phyloP scores from a whole-genome alignment of 1,140 invertebrate genomes.

The Neelides sp. region DNA sequence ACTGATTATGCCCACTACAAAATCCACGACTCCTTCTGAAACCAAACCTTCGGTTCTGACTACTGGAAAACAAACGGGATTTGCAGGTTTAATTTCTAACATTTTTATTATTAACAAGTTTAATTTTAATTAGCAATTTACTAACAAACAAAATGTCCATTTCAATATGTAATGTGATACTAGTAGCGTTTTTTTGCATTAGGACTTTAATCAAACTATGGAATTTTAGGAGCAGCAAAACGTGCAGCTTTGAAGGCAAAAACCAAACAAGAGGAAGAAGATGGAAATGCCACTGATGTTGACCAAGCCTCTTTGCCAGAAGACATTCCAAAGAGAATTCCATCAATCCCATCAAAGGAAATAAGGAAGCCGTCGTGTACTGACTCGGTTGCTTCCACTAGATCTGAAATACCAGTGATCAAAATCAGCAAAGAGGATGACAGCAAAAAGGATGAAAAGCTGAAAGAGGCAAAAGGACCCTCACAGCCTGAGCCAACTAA shows the following conservation, averaged over 20 bases:
- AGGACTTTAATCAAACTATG: not conserved
- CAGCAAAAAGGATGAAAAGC: not conserved
- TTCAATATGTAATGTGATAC: too few species aligned
- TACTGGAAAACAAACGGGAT: constrained; percentile 35
- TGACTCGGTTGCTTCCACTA: constrained; percentile 23
- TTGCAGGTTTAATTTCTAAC: constrained; percentile 18
- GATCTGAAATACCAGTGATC: constrained; percentile 33
- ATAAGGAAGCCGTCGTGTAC: constrained; percentile 26
- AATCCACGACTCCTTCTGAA: constrained; percentile 10
- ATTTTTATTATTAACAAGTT: constrained; percentile 3
- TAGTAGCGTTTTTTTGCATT: constrained; percentile 8
- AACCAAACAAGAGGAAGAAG: constrained; percentile 17
- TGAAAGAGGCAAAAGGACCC: not conserved
- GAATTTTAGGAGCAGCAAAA: constrained; percentile 19
- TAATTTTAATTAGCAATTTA: too few species aligned
- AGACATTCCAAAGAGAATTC: constrained; percentile 15
- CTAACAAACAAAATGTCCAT: too few species aligned
- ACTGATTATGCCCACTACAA: constrained; percentile 45
- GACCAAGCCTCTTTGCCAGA: constrained; percentile 28
- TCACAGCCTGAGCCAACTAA: not conserved
- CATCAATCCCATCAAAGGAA: not conserved
- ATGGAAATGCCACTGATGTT: constrained; percentile 29
- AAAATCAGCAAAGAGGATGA: constrained; percentile 31
- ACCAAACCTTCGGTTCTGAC: constrained; percentile 31
- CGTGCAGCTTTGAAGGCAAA: constrained; percentile 24